These are phyloP conservation scores for Bellardia bayeri DNA, from an alignment of 2,888 invertebrate genomes.

Conservation along the genomic window DNA sequence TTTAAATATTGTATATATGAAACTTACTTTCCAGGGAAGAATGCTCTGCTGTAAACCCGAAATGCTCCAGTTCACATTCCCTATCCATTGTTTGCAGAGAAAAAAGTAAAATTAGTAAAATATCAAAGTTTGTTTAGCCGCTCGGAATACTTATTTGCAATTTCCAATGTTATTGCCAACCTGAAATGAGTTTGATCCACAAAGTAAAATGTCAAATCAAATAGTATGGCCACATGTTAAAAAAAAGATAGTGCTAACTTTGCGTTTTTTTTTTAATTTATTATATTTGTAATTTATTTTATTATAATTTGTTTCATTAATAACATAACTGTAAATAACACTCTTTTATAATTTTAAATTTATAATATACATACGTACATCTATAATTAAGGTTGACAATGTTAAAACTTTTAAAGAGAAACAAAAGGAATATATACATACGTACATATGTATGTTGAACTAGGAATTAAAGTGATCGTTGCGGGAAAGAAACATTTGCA, in stretches of 20 bases:
- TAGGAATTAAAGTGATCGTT: too few species aligned
- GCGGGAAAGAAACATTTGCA: neutral
- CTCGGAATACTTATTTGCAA: neutral
- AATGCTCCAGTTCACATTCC: conserved; percentile 79
- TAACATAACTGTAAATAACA: neutral
- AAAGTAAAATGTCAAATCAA: neutral
- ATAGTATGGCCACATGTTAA: neutral
- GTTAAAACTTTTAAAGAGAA: too few species aligned
- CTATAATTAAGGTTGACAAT: too few species aligned
- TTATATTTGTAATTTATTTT: neutral
- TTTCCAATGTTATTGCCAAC: neutral
- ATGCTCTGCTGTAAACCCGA: conserved; percentile 77
- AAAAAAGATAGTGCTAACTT: neutral
- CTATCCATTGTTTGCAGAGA: conserved; percentile 73
- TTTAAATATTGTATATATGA: neutral
- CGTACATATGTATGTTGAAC: too few species aligned
- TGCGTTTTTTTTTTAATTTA: neutral
- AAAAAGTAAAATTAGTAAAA: too few species aligned
- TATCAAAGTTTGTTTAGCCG: neutral
- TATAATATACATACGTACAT: too few species aligned
- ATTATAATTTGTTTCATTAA: neutral
- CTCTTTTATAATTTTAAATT: too few species aligned
- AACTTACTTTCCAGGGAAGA: conserved; percentile 77
- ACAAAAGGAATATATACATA: too few species aligned
- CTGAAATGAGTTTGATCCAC: neutral